Evolutionary conservation across 2,113 vertebrate species (phyloP), one percentile per base, ranked within the genome.

Genomic region (Todiramphus chloris): DNA sequence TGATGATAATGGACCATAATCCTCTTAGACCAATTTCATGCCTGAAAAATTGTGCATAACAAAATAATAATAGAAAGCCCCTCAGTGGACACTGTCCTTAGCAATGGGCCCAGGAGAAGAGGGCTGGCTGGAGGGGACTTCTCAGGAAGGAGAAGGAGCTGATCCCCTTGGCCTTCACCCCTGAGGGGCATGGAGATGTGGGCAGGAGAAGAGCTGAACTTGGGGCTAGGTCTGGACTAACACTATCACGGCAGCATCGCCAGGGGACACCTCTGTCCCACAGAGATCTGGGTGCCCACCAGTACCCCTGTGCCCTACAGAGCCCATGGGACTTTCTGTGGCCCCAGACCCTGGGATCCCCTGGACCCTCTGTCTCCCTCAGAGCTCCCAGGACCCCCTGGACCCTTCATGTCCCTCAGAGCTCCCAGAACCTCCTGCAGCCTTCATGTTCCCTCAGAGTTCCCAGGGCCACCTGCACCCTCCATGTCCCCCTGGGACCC

Each of bases 11-110:
- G 95, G 96, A 73, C 87, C n/a, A 3, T 93, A 97, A 97, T 96
- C 96, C 96, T 97, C 95, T 97, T 89, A 95, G 94, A 92, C 91
- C 93, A 96, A 97, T 97, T 96, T 97, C 95, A 97, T 97, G 95
- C 95, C 94, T 96, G 95, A 96, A 95, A 95, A 97, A 93, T 18
- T 10, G 25, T 89, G 81, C 93, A 89, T 93, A 85, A 87, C 60
- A 56, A 96, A 96, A 95, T 60, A 82, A 74, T 27, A 73, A 91
- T 24, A 64, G 90, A 37, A 63, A 80, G 53, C 50, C 85, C 83
- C 91, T 92, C 33, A 1, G 83, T 80, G 94, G 94, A 59, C 87
- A 67, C 48, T 85, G 63, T 16, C 90, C 85, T 68, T 16, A 59
- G 67, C 63, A 35, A 25, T 25, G 63, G 82, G 37, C 25, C 33